A percentile compares a stretch with the other conserved stretches of the same genome.
Conservation (phyloP, 1,140 invertebrate genomes). For the Euwallacea similis region DNA sequence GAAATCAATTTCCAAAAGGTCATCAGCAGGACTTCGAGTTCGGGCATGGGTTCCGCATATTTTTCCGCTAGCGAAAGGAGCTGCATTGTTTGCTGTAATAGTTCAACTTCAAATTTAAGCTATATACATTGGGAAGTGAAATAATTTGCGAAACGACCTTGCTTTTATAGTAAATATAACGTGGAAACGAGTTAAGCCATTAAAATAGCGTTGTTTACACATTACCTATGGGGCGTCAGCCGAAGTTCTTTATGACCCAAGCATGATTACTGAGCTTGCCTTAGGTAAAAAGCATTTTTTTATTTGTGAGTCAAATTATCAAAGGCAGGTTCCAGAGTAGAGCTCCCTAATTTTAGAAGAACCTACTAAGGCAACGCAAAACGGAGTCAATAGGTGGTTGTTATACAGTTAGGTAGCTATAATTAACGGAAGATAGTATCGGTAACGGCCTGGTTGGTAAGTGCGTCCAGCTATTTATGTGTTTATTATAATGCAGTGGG, state of each 20-base stretch:
- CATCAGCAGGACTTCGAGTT: not conserved
- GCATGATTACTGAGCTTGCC: not conserved
- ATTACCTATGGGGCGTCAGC: not conserved
- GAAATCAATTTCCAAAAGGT: constrained; percentile 1
- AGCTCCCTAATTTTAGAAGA: too few species aligned
- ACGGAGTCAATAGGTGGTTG: constrained; percentile 28
- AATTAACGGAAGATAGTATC: constrained; percentile 30
- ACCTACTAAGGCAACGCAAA: constrained; percentile 8
- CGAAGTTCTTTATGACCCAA: not conserved
- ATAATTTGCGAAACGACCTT: constrained; percentile 9
- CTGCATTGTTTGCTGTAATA: too few species aligned
- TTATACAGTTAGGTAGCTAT: constrained; percentile 23
- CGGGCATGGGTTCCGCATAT: not conserved
- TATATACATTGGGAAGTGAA: not conserved
- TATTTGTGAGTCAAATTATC: not conserved
- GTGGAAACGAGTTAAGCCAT: not conserved
- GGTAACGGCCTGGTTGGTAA: constrained; percentile 11
- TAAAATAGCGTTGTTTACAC: constrained; percentile 9
- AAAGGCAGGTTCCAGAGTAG: too few species aligned
- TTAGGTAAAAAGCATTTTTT: not conserved
- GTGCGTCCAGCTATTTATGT: constrained; percentile 18
- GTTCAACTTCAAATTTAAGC: too few species aligned
- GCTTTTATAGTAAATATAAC: not conserved
- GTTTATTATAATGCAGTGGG: constrained; percentile 23
- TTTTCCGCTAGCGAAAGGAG: constrained; percentile 2